phyloP scores from a whole-genome alignment of 2,888 invertebrate genomes.

The Pollenia labialis region DNA sequence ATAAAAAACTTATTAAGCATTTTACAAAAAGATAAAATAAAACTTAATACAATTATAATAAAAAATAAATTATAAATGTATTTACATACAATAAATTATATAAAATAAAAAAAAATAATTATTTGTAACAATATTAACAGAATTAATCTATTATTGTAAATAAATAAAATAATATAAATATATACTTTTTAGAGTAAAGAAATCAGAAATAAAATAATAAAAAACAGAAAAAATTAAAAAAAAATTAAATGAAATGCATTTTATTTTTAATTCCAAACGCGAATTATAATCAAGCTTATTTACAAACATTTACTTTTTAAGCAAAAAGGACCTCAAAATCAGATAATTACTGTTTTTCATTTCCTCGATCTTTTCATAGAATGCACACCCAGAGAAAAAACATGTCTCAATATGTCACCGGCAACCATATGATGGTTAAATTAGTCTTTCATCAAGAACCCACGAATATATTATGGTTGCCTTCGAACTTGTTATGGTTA shows the following conservation, averaged over 20 bases:
- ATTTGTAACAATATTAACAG: constrained; percentile 74
- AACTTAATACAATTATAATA: constrained; percentile 65
- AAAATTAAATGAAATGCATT: constrained; percentile 74
- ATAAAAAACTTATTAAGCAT: constrained; percentile 75
- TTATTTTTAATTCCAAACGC: too few relatives aligned
- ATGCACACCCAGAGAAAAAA: too few relatives aligned
- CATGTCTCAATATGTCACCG: too few relatives aligned
- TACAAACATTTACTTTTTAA: constrained; percentile 75
- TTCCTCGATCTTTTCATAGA: too few relatives aligned
- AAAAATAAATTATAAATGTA: constrained; percentile 67
- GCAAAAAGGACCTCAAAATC: background rate
- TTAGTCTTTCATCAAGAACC: too few relatives aligned
- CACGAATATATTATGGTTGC: too few relatives aligned
- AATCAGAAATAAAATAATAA: constrained; percentile 75
- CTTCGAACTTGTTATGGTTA: too few relatives aligned
- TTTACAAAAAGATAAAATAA: constrained; percentile 63
- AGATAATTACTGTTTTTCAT: too few relatives aligned
- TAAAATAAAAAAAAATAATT: constrained; percentile 72
- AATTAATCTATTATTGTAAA: constrained; percentile 82
- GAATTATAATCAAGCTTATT: too few relatives aligned
- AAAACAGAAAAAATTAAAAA: constrained; percentile 75
- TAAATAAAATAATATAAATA: constrained; percentile 67
- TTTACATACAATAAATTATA: constrained; percentile 72
- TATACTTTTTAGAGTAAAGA: constrained; percentile 83
- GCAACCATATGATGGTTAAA: too few relatives aligned